Evolutionary conservation across 2,113 vertebrate species (phyloP).

Genomic region (Gasterosteus aculeatus): DNA sequence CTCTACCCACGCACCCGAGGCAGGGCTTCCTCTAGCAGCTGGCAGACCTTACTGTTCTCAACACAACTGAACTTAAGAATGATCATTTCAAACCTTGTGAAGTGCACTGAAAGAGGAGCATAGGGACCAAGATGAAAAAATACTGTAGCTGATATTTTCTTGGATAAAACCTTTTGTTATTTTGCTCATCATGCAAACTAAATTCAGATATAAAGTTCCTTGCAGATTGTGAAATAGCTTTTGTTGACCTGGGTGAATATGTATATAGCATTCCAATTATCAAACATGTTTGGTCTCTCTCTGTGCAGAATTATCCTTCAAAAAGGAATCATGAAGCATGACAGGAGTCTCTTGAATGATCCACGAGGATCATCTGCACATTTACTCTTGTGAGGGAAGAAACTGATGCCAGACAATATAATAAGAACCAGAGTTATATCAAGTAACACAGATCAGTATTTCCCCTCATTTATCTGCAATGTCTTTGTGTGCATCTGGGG

Average conservation of each 20-base stretch:
- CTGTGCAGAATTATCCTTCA: conserved; percentile 5
- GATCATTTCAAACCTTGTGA: conserved; percentile 44
- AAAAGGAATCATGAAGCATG: neutral
- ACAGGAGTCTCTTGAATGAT: neutral
- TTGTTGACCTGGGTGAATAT: conserved; percentile 12
- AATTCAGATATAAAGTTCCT: conserved; percentile 17
- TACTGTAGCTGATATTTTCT: conserved; percentile 8
- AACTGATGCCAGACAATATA: neutral
- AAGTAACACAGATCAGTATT: conserved; percentile 35
- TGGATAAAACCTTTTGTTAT: conserved; percentile 25
- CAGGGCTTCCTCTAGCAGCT: conserved; percentile 59
- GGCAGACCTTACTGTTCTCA: conserved; percentile 58
- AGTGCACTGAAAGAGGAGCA: conserved; percentile 21
- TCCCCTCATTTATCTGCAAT: conserved; percentile 42
- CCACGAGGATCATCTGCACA: neutral
- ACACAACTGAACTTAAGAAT: conserved; percentile 49
- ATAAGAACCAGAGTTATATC: conserved; percentile 9
- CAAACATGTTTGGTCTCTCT: neutral
- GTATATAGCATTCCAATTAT: neutral
- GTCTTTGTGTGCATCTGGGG: conserved; percentile 57
- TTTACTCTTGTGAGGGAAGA: neutral
- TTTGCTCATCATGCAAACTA: conserved; percentile 12
- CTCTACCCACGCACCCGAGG: conserved; percentile 41
- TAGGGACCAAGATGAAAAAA: conserved; percentile 22
- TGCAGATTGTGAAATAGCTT: conserved; percentile 8